Evolutionary conservation across 2,113 vertebrate species (phyloP), one percentile per base, ranked within the genome.

Genomic region (Copsychus sechellarum): DNA sequence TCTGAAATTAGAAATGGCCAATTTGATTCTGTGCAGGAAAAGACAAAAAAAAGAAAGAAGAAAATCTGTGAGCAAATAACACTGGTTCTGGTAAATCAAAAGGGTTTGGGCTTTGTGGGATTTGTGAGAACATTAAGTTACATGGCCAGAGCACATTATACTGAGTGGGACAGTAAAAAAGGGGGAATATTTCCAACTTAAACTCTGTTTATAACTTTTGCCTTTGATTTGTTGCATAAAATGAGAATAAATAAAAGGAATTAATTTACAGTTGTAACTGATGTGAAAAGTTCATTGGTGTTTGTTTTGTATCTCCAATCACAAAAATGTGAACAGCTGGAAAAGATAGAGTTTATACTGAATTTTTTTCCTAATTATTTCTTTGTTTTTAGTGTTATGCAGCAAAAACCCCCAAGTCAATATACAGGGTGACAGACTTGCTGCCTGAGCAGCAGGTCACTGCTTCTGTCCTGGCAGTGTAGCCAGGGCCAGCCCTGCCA

Each of bases 351-450:
- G 29, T 78, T 86, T 78, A 8, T 56, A 38, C 12, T 33, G 51
- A 40, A 10, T 43, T 45, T 53, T 12, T 43, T 45, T 53, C 15
- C 29, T 10, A 43, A 43, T 14, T 31, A 14, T 23, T 17, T 69
- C 1, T 34, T n/a, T 74, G 14, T 79, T 33, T 40, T 58, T 50
- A 26, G 15, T 33, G 47, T 79, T 17, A 56, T 51, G 18, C 10
- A 43, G 45, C 8, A 67, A 42, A 48, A 54, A 1, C 0, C 7
- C 5, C 11, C 31, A n/a, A 42, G 40, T 45, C 0, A 17, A 9
- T n/a, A 34, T 9, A 5, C 5, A 26, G 8, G 2, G 9, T 64
- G 33, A 15, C 56, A 47, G 25, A 56, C 21, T 73, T 57, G n/a
- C n/a, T 81, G 64, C 47, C 28, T 62, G 25, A 19, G 29, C 21